Evolutionary conservation across 1,140 invertebrate genomes (phyloP).

Genomic region (Monochamus saltuarius): DNA sequence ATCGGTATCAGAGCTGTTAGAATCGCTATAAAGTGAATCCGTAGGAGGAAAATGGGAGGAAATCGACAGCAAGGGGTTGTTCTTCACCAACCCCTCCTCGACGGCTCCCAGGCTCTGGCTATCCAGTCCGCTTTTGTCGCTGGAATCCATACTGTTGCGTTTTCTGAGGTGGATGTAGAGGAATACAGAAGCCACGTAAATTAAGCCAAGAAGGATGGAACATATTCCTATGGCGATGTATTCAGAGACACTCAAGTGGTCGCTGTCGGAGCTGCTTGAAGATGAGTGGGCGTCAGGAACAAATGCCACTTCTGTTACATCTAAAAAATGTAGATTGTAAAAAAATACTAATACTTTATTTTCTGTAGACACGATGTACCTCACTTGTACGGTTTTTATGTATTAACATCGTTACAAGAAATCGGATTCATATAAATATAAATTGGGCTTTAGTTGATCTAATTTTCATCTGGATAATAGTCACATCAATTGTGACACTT

Average conservation of each 20-base stretch:
- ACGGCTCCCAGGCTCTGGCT: conserved; percentile 44
- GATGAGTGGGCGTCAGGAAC: conserved; percentile 64
- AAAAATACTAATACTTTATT: too few species aligned
- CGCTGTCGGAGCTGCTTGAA: conserved; percentile 47
- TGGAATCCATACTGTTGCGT: conserved; percentile 34
- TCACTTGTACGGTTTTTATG: too few species aligned
- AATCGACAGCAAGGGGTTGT: conserved; percentile 68
- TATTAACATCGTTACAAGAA: too few species aligned
- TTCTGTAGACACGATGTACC: too few species aligned
- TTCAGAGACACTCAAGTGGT: conserved; percentile 66
- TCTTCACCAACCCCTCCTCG: conserved; percentile 70
- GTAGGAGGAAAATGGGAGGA: conserved; percentile 60
- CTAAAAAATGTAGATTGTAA: conserved; percentile 53
- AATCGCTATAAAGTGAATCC: conserved; percentile 51
- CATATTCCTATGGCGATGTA: conserved; percentile 81
- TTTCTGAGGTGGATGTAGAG: conserved; percentile 70
- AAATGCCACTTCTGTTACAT: conserved; percentile 76
- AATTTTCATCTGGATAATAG: too few species aligned
- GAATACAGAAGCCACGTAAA: conserved; percentile 80
- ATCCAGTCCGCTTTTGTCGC: conserved; percentile 37
- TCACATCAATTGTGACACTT: too few species aligned
- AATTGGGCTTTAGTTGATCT: too few species aligned
- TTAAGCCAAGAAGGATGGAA: conserved; percentile 74
- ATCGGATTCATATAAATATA: too few species aligned
- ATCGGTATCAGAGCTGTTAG: conserved; percentile 51